Evolutionary conservation across 2,113 vertebrate species (phyloP).

Genomic region (Cryptoleucopteryx plumbea): DNA sequence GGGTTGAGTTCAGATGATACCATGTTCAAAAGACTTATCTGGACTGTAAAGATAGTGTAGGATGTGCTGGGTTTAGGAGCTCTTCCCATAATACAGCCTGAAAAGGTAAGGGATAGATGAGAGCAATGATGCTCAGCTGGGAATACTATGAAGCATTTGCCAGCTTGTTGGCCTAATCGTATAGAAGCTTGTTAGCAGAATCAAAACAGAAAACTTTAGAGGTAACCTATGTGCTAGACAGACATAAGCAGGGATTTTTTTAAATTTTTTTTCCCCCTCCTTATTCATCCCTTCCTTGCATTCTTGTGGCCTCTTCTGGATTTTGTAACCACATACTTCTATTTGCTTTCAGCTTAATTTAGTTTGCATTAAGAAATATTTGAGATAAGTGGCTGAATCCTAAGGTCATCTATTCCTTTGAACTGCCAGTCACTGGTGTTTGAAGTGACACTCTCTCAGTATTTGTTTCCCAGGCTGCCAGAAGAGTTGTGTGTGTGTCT

Average conservation of each 20-base stretch:
- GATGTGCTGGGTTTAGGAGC: neutral
- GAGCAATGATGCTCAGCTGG: neutral
- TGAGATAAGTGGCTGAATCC: neutral
- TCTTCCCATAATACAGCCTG: neutral
- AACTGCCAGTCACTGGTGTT: neutral
- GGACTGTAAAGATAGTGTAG: neutral
- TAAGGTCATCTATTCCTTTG: neutral
- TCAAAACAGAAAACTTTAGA: neutral
- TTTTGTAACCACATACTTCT: neutral
- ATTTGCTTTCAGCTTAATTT: neutral
- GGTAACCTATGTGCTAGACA: neutral
- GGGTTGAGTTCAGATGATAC: neutral
- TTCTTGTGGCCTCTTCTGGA: neutral
- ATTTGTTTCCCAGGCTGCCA: neutral
- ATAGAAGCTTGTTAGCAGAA: neutral
- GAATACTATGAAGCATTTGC: neutral
- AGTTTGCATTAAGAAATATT: neutral
- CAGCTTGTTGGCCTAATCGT: neutral
- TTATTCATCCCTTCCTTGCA: neutral
- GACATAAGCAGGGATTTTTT: neutral
- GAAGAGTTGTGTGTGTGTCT: neutral
- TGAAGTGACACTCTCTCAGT: neutral
- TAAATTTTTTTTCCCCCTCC: too few relatives aligned
- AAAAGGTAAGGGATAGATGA: neutral
- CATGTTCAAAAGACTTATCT: neutral